These are phyloP conservation scores for Columba janthina DNA, from an alignment of 2,113 vertebrate species.

Conservation along the genomic window DNA sequence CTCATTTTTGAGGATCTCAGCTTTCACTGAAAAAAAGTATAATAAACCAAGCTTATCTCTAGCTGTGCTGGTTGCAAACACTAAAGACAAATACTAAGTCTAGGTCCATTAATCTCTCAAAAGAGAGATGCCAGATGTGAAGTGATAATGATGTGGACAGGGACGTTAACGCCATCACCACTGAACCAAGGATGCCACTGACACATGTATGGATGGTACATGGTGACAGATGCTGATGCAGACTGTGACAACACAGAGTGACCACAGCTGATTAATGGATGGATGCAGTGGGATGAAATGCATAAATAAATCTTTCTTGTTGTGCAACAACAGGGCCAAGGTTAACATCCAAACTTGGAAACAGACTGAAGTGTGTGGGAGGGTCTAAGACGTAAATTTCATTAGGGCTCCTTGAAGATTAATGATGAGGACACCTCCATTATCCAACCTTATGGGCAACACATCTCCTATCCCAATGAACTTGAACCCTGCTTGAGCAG, in stretches of 20 bases:
- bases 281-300: background rate
- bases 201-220: accelerated
- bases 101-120: background rate
- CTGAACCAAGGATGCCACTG: background rate
- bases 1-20: background rate
- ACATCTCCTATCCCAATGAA: background rate
- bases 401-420: background rate
- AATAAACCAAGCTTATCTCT: background rate
- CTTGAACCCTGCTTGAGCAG: background rate
- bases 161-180: background rate
- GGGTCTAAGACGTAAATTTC: background rate
- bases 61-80: background rate
- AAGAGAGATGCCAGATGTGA: background rate
- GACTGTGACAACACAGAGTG: background rate
- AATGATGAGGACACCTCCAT: background rate
- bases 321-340: background rate
- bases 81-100: background rate
- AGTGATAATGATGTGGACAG: background rate
- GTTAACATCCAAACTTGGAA: background rate
- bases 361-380: background rate
- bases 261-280: background rate
- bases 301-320: background rate
- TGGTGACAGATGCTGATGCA: background rate
- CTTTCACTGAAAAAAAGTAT: background rate
- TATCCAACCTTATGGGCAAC: accelerated